Conservation (phyloP, 2,888 invertebrate genomes). For the Parelbella ahira region DNA sequence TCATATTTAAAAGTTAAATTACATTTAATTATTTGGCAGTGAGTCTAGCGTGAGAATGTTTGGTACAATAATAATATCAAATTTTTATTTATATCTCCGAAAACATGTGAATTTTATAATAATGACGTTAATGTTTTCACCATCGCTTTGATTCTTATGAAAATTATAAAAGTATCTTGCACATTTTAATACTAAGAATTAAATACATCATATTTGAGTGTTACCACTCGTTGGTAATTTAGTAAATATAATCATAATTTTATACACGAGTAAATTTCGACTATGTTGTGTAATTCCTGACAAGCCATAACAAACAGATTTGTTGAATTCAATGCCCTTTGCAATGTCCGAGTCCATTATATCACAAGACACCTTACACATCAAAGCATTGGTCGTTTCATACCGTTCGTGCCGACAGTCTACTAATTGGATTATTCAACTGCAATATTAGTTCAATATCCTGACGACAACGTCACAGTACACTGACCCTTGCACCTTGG, state of each 20-base stretch:
- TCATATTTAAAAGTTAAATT: conserved; percentile 68
- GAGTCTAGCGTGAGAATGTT: conserved; percentile 59
- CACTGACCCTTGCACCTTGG: conserved; percentile 63
- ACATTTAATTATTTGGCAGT: conserved; percentile 63
- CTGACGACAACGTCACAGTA: conserved; percentile 52
- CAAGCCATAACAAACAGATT: conserved; percentile 25
- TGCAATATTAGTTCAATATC: conserved; percentile 67
- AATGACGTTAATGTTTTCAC: no score
- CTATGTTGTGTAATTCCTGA: no score
- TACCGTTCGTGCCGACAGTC: conserved; percentile 40
- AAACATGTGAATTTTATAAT: no score
- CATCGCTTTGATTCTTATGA: no score
- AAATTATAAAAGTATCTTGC: no score
- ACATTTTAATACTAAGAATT: no score
- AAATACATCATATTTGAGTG: no score
- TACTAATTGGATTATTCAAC: conserved; percentile 67
- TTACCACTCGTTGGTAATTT: no score
- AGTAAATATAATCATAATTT: no score
- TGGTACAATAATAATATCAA: not conserved
- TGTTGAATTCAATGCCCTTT: conserved; percentile 8
- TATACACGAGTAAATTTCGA: no score
- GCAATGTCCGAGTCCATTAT: conserved; percentile 11
- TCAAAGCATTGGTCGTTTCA: conserved; percentile 51
- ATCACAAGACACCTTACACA: conserved; percentile 31
- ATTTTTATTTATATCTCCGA: no score